Evolutionary conservation across 2,797 vertebrate genomes (phyloP), one percentile per base, ranked within the genome.

Genomic region (Cryptoprocta ferox): DNA sequence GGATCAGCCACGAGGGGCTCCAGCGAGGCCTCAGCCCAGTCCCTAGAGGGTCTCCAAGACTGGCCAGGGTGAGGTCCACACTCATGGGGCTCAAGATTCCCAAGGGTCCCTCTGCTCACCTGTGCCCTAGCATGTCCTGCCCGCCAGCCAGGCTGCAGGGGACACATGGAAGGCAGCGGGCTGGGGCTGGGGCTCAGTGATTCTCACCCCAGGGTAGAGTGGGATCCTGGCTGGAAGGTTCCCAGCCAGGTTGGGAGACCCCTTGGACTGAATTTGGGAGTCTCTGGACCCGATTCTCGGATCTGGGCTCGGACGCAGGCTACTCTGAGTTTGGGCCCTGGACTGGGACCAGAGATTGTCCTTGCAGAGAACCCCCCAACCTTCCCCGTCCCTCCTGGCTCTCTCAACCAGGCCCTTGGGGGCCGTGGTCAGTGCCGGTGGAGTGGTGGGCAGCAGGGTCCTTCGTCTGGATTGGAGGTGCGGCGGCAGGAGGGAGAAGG

Each of bases 221-320:
- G 2, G 6, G 15, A 65, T 7, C 14, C 32, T 0, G 15, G 50
- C 21, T 1, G 11, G 19, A 19, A 10, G 24, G 37, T 24, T 50
- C 28, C 0, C 39, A 86, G 50, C 14, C 24, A 0, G 53, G 37
- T 30, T 75, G 2, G 0, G 30, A 8, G 16, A 24, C 11, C 2
- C 2, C 8, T 16, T n/a, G 37, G 16, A 45, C 1, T 0, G 19
- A 73, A 6, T n/a, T 76, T 70, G n/a, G 28, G 59, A 37, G n/a
- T 11, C 66, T 63, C 56, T 0, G 26, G 30, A 24, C 45, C 37
- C 0, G 4, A 61, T 32, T 76, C 28, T 39, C 2, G 0, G 16
- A 28, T 16, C 0, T 0, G 16, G 26, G 32, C 10, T 50, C 4
- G 0, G 7, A 42, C 1, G 1, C 14, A 6, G 16, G 83, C 19